Evolutionary conservation across 2,113 vertebrate species (phyloP).

Genomic region (Sylvilagus bachmani): DNA sequence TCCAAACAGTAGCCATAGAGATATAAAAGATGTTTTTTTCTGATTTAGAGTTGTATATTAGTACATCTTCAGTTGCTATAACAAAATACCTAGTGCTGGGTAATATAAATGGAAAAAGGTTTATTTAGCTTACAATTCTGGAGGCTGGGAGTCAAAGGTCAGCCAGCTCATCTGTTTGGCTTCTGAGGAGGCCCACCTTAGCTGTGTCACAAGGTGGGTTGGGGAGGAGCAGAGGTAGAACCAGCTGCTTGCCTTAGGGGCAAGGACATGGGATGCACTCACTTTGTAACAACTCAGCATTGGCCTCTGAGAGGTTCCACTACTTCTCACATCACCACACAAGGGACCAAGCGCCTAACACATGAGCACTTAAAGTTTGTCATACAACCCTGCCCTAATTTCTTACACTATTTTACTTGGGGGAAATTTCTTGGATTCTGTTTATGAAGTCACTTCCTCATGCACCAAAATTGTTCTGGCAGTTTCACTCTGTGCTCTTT

Average conservation of each 20-base stretch:
- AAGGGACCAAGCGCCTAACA: background rate
- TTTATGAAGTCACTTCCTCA: slow-evolving; percentile 15
- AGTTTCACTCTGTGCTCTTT: background rate
- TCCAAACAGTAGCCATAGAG: background rate
- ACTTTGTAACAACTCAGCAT: background rate
- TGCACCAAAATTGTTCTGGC: background rate
- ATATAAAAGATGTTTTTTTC: background rate
- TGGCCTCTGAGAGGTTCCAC: too few species aligned
- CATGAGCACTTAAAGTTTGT: background rate
- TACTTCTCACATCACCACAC: background rate
- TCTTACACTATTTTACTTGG: background rate
- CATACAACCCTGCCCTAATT: background rate
- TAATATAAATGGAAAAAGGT: background rate
- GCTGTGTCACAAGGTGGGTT: background rate
- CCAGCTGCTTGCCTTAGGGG: background rate
- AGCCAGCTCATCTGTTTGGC: background rate
- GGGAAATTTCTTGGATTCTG: background rate
- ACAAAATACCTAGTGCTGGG: background rate
- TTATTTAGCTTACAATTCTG: background rate
- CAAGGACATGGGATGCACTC: background rate
- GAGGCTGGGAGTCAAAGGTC: background rate
- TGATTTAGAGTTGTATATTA: background rate
- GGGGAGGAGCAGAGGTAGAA: background rate
- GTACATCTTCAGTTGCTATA: background rate
- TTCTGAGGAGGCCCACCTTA: background rate